These are phyloP conservation scores for Epirrhoe alternata DNA, from an alignment of 2,888 invertebrate species.

Conservation along the genomic window DNA sequence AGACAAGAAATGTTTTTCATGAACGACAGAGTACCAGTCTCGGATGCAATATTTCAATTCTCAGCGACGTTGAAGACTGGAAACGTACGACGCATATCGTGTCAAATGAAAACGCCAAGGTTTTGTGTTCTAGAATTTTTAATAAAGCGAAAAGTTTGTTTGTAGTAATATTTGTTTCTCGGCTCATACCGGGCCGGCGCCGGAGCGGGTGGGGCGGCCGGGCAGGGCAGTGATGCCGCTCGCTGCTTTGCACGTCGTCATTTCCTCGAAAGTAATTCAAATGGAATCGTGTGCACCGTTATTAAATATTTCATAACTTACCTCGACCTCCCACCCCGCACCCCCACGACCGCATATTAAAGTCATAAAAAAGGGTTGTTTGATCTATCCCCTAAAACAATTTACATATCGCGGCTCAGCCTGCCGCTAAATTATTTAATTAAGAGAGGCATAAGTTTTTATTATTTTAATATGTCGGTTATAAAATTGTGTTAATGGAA, in stretches of 20 bases:
- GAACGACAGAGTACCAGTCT: slow-evolving; percentile 5
- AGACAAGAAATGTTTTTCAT: neutral
- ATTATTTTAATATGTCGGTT: slow-evolving; percentile 85
- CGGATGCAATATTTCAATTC: slow-evolving; percentile 24
- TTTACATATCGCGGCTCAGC: slow-evolving; percentile 85
- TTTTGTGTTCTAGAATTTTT: slow-evolving; percentile 54
- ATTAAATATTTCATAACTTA: slow-evolving; percentile 86
- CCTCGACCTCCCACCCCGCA: slow-evolving; percentile 64
- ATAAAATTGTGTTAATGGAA: slow-evolving; percentile 85
- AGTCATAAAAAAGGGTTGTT: slow-evolving; percentile 86
- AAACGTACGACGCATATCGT: slow-evolving; percentile 25
- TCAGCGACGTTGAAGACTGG: slow-evolving; percentile 16
- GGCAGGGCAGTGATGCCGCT: slow-evolving; percentile 60
- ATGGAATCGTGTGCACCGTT: slow-evolving; percentile 85
- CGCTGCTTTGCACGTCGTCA: slow-evolving; percentile 75
- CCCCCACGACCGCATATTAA: slow-evolving; percentile 83
- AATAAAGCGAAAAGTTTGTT: slow-evolving; percentile 68
- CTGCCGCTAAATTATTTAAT: slow-evolving; percentile 86
- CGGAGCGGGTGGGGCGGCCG: slow-evolving; percentile 27
- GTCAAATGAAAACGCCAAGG: slow-evolving; percentile 43
- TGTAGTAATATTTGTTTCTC: slow-evolving; percentile 66
- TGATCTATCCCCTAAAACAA: slow-evolving; percentile 86
- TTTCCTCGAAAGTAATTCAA: slow-evolving; percentile 85
- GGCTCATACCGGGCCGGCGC: slow-evolving; percentile 56
- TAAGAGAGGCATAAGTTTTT: slow-evolving; percentile 86